Conservation (phyloP, 2,113 vertebrate genomes). For the Leptosomus discolor region DNA sequence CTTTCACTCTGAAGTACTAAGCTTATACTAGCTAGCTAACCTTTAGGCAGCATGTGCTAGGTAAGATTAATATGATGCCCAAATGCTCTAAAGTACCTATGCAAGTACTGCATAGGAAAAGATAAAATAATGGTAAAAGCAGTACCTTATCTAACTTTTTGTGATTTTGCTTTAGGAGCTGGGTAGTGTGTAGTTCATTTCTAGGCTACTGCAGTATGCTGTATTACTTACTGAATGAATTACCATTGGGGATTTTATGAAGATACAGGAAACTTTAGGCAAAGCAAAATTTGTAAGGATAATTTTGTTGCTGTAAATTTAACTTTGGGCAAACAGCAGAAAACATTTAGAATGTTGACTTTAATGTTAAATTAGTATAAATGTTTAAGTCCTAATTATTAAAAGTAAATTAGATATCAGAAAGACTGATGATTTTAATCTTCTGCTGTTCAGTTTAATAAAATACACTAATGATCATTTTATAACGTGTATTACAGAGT, state of each 20-base stretch:
- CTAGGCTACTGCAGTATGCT: not conserved
- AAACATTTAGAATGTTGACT: not conserved
- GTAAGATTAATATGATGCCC: not conserved
- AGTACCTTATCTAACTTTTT: not conserved
- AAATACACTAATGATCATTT: constrained; percentile 9
- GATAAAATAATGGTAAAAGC: not conserved
- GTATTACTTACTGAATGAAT: not conserved
- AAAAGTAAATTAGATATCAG: not conserved
- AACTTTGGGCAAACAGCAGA: not conserved
- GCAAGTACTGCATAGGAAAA: not conserved
- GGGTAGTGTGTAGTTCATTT: not conserved
- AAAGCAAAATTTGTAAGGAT: not conserved
- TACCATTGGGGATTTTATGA: not conserved
- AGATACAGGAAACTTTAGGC: not conserved
- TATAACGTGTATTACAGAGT: constrained; percentile 78
- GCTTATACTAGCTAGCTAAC: not conserved
- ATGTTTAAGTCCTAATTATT: not conserved
- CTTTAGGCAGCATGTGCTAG: not conserved
- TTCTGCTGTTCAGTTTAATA: not conserved
- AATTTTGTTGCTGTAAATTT: not conserved
- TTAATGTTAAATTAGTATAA: not conserved
- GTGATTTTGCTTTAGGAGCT: not conserved
- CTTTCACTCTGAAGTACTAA: not conserved
- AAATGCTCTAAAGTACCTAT: not conserved
- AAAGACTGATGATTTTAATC: constrained; percentile 21